phyloP scores from a whole-genome alignment of 2,113 vertebrate species.

The Chiloscyllium plagiosum region DNA sequence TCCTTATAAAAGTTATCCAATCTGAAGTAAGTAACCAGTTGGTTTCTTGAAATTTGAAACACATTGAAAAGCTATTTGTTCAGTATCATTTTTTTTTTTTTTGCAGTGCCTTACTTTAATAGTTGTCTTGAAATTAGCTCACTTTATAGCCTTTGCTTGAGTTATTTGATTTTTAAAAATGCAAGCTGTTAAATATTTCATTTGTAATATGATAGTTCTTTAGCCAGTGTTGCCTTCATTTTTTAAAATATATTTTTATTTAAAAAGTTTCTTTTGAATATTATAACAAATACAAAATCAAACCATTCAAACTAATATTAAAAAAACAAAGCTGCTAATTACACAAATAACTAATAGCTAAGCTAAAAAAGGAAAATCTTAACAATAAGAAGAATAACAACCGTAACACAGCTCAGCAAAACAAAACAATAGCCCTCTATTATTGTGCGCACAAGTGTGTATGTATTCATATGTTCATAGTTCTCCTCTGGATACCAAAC shows the following conservation, averaged over 20 bases:
- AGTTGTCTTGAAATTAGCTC: background rate
- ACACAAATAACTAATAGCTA: too few species aligned
- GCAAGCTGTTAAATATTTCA: background rate
- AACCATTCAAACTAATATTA: too few species aligned
- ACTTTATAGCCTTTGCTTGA: background rate
- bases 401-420: too few species aligned
- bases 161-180: background rate
- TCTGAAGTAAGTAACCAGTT: slow-evolving; percentile 68
- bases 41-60: background rate
- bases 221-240: background rate
- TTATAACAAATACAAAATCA: too few species aligned
- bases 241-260: background rate
- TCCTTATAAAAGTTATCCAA: slow-evolving; percentile 88
- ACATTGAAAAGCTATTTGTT: background rate
- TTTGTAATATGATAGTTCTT: background rate
- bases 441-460: too few species aligned
- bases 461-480: too few species aligned
- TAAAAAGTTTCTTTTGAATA: too few species aligned
- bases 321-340: too few species aligned
- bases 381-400: too few species aligned
- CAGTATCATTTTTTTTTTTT: background rate
- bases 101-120: background rate
- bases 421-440: too few species aligned
- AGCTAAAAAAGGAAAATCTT: too few species aligned
- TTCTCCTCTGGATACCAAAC: too few species aligned